Percentiles rank a stretch among this genome's conserved stretches.
phyloP scores from a whole-genome alignment of 1,140 invertebrate genomes.

The Pissodes strobi region DNA sequence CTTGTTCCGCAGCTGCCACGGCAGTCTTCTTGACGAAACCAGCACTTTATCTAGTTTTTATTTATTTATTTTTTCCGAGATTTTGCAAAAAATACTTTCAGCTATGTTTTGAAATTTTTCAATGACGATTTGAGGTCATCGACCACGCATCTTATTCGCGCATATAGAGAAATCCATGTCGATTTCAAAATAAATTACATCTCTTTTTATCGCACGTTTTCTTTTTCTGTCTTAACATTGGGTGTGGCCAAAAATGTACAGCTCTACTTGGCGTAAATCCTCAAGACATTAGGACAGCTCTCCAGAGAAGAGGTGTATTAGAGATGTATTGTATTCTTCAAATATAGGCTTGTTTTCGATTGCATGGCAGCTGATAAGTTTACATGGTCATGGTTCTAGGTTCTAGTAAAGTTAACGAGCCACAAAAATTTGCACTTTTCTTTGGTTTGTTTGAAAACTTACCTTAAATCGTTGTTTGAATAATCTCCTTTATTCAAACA shows the following conservation, averaged over 20 bases:
- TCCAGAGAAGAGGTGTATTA: too few relatives aligned
- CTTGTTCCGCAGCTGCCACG: constrained; percentile 11
- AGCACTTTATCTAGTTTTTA: not conserved
- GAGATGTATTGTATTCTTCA: too few relatives aligned
- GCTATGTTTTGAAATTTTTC: constrained; percentile 20
- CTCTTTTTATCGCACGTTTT: not conserved
- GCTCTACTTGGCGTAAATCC: not conserved
- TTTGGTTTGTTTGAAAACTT: too few relatives aligned
- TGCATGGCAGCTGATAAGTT: too few relatives aligned
- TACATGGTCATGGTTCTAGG: too few relatives aligned
- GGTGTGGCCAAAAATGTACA: not conserved
- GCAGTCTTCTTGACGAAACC: not conserved
- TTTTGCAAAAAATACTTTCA: constrained; percentile 11
- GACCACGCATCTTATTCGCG: constrained; percentile 21
- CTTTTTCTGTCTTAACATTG: not conserved
- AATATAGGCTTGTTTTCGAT: too few relatives aligned
- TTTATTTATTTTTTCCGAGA: constrained; percentile 16
- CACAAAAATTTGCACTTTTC: too few relatives aligned
- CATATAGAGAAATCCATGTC: constrained; percentile 1
- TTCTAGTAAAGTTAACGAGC: too few relatives aligned
- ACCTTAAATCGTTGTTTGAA: too few relatives aligned
- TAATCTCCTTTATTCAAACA: too few relatives aligned
- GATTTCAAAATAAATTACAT: not conserved
- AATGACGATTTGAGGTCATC: constrained; percentile 35
- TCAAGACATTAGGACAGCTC: too few relatives aligned